Base-by-base conservation (phyloP, 2,797 vertebrate species). In the Spizella passerina region DNA sequence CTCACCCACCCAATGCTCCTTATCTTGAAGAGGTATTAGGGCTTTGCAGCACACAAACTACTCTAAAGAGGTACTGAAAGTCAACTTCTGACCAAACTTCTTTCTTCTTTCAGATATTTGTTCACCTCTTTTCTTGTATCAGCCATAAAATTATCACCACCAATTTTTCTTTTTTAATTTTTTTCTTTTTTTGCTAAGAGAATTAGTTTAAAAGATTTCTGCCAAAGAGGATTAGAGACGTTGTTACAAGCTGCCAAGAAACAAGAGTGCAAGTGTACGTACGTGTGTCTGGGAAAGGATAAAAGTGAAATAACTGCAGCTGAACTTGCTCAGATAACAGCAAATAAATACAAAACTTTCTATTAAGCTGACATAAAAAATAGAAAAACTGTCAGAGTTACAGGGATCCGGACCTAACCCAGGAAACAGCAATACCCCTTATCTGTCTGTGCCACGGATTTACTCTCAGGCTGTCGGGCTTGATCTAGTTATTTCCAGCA, bases 331-430 rank as follows among this genome's bases (percentile, higher is more conserved):
- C 73, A 93, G 91, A 76, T 94, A 90, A 69, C 65, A 86, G 73
- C 46, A 86, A 94, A 90, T 63, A 95, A 94, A 90, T 44, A 82
- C n/a, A 75, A 86, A 93, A 76, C 36, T 94, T 93, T 79, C 70
- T 65, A 22, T 86, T 93, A 91, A 87, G 80, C 87, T 69, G 82
- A 75, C 73, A 23, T 7, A 75, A 64, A 76, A 95, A 94, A 80
- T 55, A 81, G 88, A 88, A 87, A 83, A 87, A 27, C 89, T 91
- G 82, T 72, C 72, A 66, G 69, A 65, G 77, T 69, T 66, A 44
- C 57, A 71, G 66, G 52, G 38, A 94, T 83, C 69, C 43, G 0
- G 77, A 76, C 63, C 72, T 52, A 80, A 49, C 60, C n/a, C 72
- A 76, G 34, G 70, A 59, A 93, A 91, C 8, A 79, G 70, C 84